A percentile compares a stretch with the other conserved stretches of the same genome.
Conservation (phyloP, 2,888 invertebrate genomes). For the Tenthredo distinguenda region DNA sequence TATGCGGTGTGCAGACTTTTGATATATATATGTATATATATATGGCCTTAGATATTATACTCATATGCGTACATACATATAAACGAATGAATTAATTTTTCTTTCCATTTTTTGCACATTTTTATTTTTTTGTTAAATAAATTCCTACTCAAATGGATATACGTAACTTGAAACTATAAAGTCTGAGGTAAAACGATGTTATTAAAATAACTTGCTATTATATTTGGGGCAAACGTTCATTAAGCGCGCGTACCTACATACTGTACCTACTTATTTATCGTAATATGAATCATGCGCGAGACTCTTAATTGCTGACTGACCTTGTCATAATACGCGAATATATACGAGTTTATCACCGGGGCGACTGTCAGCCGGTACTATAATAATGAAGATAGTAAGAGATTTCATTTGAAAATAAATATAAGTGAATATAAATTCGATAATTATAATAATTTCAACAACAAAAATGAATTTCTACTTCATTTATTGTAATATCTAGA, state of each 20-base stretch:
- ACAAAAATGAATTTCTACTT: neutral
- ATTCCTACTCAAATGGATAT: neutral
- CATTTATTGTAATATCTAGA: neutral
- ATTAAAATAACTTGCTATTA: slow-evolving; percentile 5
- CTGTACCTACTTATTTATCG: neutral
- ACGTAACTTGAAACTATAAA: neutral
- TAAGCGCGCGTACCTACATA: neutral
- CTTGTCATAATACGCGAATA: neutral
- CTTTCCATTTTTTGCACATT: neutral
- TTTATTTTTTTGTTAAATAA: neutral
- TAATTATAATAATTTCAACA: neutral
- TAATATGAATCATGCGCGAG: slow-evolving; percentile 1
- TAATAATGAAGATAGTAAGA: neutral
- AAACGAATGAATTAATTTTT: neutral
- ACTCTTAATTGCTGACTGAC: neutral
- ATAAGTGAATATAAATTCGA: neutral
- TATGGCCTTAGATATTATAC: neutral
- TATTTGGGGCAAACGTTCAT: neutral
- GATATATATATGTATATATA: neutral
- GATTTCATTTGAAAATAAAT: neutral
- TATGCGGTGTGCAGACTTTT: neutral
- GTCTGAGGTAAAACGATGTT: neutral
- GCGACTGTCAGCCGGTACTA: neutral
- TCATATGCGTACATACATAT: neutral
- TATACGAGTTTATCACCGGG: neutral